Conservation (phyloP, 2,797 vertebrate genomes). For the Sardinella longiceps region DNA sequence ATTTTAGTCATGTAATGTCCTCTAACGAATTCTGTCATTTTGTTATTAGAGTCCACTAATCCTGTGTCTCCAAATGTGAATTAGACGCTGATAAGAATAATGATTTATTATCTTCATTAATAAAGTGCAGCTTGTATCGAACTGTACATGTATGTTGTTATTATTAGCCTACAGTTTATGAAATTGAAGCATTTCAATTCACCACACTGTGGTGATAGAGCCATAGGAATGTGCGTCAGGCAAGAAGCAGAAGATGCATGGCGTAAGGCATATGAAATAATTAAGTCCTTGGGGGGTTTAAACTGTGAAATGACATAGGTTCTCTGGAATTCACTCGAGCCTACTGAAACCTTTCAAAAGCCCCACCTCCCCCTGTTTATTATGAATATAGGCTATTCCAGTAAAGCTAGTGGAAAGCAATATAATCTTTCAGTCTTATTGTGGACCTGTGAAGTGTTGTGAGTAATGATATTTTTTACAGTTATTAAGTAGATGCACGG, state of each 20-base stretch:
- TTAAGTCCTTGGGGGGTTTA: constrained; percentile 45
- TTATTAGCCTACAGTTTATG: not conserved
- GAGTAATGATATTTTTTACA: not conserved
- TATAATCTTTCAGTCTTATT: not conserved
- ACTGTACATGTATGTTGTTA: not conserved
- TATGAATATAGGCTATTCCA: not conserved
- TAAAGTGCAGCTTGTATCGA: not conserved
- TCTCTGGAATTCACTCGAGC: constrained; percentile 35
- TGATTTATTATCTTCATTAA: not conserved
- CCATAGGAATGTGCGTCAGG: constrained; percentile 29
- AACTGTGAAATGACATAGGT: constrained; percentile 40
- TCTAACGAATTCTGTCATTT: not conserved
- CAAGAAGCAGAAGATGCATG: constrained; percentile 37
- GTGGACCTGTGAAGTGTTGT: not conserved
- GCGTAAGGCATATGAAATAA: constrained; percentile 48
- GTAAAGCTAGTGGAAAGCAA: not conserved
- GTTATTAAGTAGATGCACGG: not conserved
- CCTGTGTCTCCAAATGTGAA: not conserved
- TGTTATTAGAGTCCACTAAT: not conserved
- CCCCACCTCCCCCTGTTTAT: not conserved
- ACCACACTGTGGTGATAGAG: constrained; percentile 41
- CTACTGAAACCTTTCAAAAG: constrained; percentile 34
- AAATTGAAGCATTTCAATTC: not conserved
- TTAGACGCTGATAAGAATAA: not conserved
- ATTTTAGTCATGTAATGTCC: not conserved